Base-by-base conservation (phyloP, 2,113 vertebrate species). In the Barbus barbus region DNA sequence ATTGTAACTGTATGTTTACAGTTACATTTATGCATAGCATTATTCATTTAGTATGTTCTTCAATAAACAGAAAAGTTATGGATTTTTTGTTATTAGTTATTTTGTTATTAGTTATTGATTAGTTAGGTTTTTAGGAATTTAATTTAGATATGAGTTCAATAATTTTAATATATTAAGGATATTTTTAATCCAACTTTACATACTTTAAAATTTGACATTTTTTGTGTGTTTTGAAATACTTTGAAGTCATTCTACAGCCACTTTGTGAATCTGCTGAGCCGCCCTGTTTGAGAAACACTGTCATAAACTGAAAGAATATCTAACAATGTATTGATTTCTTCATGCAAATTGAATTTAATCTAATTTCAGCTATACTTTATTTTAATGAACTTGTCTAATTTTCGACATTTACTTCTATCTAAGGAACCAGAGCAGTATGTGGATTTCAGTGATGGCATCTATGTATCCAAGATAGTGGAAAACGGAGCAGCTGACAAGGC, bases 381-480 rank as follows among this genome's bases (percentile, higher is more conserved):
- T 44, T 13, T 3, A 44, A 44, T 44, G 0, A 44, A 44, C 11
- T 44, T 12, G 41, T 44, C 41, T 44, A 44, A 44, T 33, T 53
- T 56, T 61, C 53, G 44, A 36, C 56, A 28, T 67, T n/a, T 36
- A 4, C 48, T 65, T 20, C 22, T 75, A 48, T 84, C 9, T 18
- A 24, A 86, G 82, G 69, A 20, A 20, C 26, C 20, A 11, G 71
- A 84, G 11, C 33, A 48, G n/a, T 13, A 20, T n/a, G 48, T 26
- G 28, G 61, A 83, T 61, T 51, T 72, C 24, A 71, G 26, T 38
- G 74, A 86, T 26, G 85, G 77, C 33, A 84, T 86, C 41, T 80
- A 80, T 22, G 61, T 86, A 61, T 86, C 85, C n/a, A 80, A 86
- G 41, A 60, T 86, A 63, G 56, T 75, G 69, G 82, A 84, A 38